Evolutionary conservation across 2,888 invertebrate genomes (phyloP), one percentile per base, ranked within the genome.

Genomic region (Morinoia aosen): DNA sequence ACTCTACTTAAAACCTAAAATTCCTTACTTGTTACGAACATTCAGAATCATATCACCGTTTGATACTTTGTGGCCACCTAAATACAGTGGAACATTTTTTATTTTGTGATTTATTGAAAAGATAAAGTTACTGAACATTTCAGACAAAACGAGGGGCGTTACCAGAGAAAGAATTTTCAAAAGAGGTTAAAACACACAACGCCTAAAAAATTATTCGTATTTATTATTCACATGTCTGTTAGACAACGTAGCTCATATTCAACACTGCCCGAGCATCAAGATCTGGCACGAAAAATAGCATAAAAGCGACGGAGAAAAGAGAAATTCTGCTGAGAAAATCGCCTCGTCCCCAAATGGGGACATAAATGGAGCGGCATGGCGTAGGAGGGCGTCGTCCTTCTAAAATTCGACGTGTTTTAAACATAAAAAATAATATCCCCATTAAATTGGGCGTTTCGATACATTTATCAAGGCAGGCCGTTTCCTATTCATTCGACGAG

Each of bases 401-500:
- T 76, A 33, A 76, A 25, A 33, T 76, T 76, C 25, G 76, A 76
- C 76, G 76, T 76, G 76, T 76, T 76, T 76, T 76, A 76, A 76
- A 33, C 76, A 76, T 76, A 76, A 76, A 76, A 76, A 76, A 76
- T 90, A 90, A 90, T 90, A 48, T 39, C 39, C 90, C 90, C 40
- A 90, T 90, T 90, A 90, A 39, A 48, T 48, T 40, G 40, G 90
- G 48, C 40, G 90, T 19, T 90, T 40, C 90, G 90, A 40, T 48
- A 39, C 90, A 90, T 90, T 48, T 90, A 90, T 90, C 90, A 90
- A 10, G 48, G 40, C 0, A 40, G 48, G 40, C 48, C 39, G 33
- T 90, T 90, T 90, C 40, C 90, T 90, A 90, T 90, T 90, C 90
- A 48, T 90, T 40, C 90, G 48, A 48, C 48, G 48, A 90, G 90